These are phyloP conservation scores for Regulus satrapa DNA, from an alignment of 2,113 vertebrate genomes.

Conservation along the genomic window DNA sequence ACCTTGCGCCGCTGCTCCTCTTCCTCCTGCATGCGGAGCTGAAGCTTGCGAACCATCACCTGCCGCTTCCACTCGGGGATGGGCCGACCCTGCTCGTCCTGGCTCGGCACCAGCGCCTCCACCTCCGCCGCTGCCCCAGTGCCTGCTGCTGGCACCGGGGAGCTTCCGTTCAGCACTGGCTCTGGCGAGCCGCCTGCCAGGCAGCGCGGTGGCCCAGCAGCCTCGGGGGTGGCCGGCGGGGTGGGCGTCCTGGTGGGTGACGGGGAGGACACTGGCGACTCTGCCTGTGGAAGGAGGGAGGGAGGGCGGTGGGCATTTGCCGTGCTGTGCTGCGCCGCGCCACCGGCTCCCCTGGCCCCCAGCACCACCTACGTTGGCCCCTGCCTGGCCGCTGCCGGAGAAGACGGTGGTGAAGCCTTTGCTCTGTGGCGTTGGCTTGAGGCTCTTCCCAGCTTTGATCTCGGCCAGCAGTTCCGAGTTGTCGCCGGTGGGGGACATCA, in stretches of 20 bases:
- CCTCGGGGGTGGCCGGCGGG: slow-evolving; percentile 61
- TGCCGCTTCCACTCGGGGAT: slow-evolving; percentile 98
- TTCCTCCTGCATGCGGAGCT: slow-evolving; percentile 93
- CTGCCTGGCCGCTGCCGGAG: slow-evolving; percentile 81
- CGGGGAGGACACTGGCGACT: not conserved
- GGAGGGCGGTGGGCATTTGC: not conserved
- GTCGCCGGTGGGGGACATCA: slow-evolving; percentile 98
- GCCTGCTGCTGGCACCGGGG: slow-evolving; percentile 16
- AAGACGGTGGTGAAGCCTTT: slow-evolving; percentile 93
- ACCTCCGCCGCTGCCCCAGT: slow-evolving; percentile 74
- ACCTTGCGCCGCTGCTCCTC: slow-evolving; percentile 92
- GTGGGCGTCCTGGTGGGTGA: slow-evolving; percentile 67
- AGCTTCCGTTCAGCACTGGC: slow-evolving; percentile 82
- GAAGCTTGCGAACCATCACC: slow-evolving; percentile 94
- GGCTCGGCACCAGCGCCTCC: slow-evolving; percentile 87
- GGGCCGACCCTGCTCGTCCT: slow-evolving; percentile 82
- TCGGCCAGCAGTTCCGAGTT: slow-evolving; percentile 96
- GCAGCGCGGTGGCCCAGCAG: slow-evolving; percentile 35
- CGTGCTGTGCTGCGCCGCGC: rapidly evolving
- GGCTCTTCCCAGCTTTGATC: slow-evolving; percentile 94
- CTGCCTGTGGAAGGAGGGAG: not conserved
- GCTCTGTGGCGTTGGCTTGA: slow-evolving; percentile 94
- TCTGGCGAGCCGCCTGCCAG: slow-evolving; percentile 68
- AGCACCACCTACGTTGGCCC: slow-evolving; percentile 74
- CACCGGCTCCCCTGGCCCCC: not conserved